These are phyloP conservation scores for Sebastes steindachneri DNA, from an alignment of 2,797 vertebrate genomes.

Conservation along the genomic window DNA sequence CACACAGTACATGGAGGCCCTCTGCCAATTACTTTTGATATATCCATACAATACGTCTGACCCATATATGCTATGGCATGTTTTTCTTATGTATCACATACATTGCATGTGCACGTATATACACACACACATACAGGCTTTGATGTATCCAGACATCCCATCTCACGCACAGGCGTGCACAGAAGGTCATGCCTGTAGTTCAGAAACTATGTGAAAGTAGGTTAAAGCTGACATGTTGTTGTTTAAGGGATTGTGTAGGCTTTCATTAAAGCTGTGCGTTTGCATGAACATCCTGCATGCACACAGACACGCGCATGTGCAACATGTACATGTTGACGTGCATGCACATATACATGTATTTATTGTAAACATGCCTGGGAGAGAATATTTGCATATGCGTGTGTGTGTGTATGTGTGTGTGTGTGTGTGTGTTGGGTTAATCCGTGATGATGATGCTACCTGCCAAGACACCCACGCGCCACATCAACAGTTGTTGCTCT, in stretches of 20 bases:
- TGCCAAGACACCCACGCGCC: constrained; percentile 66
- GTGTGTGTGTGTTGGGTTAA: constrained; percentile 65
- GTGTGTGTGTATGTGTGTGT: constrained; percentile 34
- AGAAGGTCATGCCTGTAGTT: constrained; percentile 64
- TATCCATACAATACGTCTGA: constrained; percentile 65
- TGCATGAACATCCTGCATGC: constrained; percentile 9
- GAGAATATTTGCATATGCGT: constrained; percentile 57
- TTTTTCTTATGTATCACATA: constrained; percentile 34
- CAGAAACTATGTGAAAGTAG: constrained; percentile 71
- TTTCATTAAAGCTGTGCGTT: constrained; percentile 51
- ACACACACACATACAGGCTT: constrained; percentile 27
- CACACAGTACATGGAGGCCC: constrained; percentile 17
- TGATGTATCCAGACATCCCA: constrained; percentile 53
- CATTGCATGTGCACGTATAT: not conserved
- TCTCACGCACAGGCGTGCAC: constrained; percentile 25
- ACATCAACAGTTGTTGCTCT: constrained; percentile 76
- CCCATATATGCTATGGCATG: constrained; percentile 59
- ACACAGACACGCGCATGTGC: not conserved
- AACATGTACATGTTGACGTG: not conserved
- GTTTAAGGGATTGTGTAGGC: constrained; percentile 63
- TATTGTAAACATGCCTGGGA: constrained; percentile 58
- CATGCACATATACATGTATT: constrained; percentile 35
- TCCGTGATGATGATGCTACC: constrained; percentile 68
- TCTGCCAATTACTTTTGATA: constrained; percentile 71
- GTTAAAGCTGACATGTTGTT: constrained; percentile 67